Evolutionary conservation across 2,113 vertebrate species (phyloP), one percentile per base, ranked within the genome.

Genomic region (Eublepharis macularius): DNA sequence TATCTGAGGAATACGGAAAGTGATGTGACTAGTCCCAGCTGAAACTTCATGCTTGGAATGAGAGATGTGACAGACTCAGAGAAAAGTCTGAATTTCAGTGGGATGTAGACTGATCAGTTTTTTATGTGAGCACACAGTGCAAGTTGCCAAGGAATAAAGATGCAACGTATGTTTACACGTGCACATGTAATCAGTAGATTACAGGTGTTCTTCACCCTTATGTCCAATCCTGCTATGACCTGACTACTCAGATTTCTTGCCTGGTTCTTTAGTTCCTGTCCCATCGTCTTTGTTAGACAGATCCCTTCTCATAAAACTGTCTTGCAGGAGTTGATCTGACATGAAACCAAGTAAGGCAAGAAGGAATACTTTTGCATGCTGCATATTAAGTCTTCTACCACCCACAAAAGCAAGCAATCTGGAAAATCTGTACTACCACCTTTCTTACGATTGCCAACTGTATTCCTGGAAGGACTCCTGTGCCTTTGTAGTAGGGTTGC

Each of bases 1-100:
- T 90, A n/a, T 89, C 91, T 89, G 34, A 76, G 85, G 81, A 91
- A 43, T 88, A 86, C 60, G 36, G 43, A 90, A 63, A 80, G 43
- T 6, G 81, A 75, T 8, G 19, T 89, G 84, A 76, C 51, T 72
- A 29, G n/a, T 16, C 34, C 4, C 39, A 4, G 24, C 34, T 89
- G 57, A 89, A 91, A 29, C 69, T 80, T 79, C 60, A 76, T 41
- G 45, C 47, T 75, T 73, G 89, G 47, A 72, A 57, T 87, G 88
- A 80, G 63, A 79, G 51, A 26, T 57, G 0, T 74, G n/a, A 88
- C 82, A 21, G 51, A 5, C 19, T 34, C 39, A 11, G 29, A 45
- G 39, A 80, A 74, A 80, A 7, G 6, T 82, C 86, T 86, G 45
- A 54, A 80, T 21, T 41, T 78, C 45, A 73, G 14, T 57, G 21